These are phyloP conservation scores for Bombylius major DNA, from an alignment of 2,888 invertebrate species.

Conservation along the genomic window DNA sequence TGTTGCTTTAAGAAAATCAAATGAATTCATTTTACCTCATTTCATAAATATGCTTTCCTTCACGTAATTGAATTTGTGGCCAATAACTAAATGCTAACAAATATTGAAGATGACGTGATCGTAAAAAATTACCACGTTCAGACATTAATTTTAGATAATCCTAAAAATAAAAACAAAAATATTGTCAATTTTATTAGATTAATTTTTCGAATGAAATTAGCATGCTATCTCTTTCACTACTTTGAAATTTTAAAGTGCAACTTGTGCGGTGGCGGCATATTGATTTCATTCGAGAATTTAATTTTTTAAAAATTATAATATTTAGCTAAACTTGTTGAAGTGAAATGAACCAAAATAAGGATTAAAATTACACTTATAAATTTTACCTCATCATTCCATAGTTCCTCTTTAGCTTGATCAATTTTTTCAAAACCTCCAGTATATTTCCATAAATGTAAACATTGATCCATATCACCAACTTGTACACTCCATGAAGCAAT, in stretches of 20 bases:
- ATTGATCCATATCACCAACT: constrained; percentile 96
- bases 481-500: constrained; percentile 94
- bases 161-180: constrained; percentile 33
- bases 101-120: constrained; percentile 85
- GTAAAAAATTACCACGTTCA: constrained; percentile 63
- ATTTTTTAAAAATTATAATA: too few species aligned
- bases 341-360: too few species aligned
- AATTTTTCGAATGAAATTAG: neutral
- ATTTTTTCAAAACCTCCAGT: constrained; percentile 83
- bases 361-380: neutral
- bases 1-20: constrained; percentile 19
- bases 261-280: too few species aligned
- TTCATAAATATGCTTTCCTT: constrained; percentile 79
- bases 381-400: constrained; percentile 52
- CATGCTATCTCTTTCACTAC: too few species aligned
- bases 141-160: constrained; percentile 58
- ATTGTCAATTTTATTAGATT: neutral
- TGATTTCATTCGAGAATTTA: too few species aligned
- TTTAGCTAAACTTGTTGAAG: too few species aligned
- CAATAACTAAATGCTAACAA: constrained; percentile 94
- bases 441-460: constrained; percentile 90
- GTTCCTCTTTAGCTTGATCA: constrained; percentile 59
- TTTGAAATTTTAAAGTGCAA: too few species aligned
- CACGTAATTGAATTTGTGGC: constrained; percentile 68
- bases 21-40: constrained; percentile 44